These are phyloP conservation scores for Sarcophaga subvicina DNA, from an alignment of 2,888 invertebrate species.

Conservation along the genomic window DNA sequence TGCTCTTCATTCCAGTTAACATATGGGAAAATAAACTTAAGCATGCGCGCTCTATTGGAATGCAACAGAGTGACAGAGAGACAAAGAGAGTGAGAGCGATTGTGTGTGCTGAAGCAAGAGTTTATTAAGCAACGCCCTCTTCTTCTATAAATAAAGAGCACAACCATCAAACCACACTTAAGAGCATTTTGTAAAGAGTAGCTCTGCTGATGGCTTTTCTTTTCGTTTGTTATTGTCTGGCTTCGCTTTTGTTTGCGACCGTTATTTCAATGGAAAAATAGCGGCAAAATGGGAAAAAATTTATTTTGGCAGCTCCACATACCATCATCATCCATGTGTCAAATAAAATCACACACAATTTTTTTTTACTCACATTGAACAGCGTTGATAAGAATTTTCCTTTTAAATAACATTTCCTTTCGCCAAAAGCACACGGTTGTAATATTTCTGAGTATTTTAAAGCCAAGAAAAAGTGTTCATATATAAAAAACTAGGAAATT, in stretches of 20 bases:
- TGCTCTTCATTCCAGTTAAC: slow-evolving; percentile 75
- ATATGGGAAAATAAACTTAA: slow-evolving; percentile 50
- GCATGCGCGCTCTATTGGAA: slow-evolving; percentile 67
- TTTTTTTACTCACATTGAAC: slow-evolving; percentile 5
- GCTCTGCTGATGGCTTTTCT: slow-evolving; percentile 4
- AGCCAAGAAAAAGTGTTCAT: slow-evolving; percentile 34
- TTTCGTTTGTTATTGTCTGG: not conserved
- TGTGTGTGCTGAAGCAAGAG: not conserved
- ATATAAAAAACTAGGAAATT: not conserved
- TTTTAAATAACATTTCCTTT: slow-evolving; percentile 8
- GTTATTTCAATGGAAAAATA: slow-evolving; percentile 37
- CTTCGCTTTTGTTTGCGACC: slow-evolving; percentile 3
- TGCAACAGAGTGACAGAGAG: not conserved
- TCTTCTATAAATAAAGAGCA: slow-evolving; percentile 10
- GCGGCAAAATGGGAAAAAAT: slow-evolving; percentile 59
- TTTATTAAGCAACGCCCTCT: slow-evolving; percentile 51
- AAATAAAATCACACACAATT: slow-evolving; percentile 41
- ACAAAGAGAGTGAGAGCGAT: too few species aligned
- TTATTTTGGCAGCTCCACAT: slow-evolving; percentile 31
- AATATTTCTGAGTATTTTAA: slow-evolving; percentile 41
- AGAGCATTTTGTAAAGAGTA: slow-evolving; percentile 47
- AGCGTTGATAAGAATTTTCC: slow-evolving; percentile 31
- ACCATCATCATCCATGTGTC: slow-evolving; percentile 19
- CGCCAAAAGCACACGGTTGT: slow-evolving; percentile 51
- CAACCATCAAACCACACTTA: slow-evolving; percentile 6